These are phyloP conservation scores for Prochilodus magdalenae DNA, from an alignment of 2,113 vertebrate species.

Conservation along the genomic window DNA sequence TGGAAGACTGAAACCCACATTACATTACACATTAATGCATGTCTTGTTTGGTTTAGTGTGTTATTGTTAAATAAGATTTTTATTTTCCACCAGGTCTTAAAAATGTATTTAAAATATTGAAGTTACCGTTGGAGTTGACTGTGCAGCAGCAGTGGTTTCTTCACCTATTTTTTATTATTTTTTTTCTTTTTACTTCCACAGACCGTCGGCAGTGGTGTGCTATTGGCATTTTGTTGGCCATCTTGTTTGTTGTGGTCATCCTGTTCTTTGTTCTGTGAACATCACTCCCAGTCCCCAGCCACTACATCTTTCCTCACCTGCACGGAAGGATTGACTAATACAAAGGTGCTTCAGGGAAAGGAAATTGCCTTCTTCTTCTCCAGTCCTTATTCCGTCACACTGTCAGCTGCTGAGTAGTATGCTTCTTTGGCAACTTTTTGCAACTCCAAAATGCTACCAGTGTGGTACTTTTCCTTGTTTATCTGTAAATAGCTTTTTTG, in stretches of 20 bases:
- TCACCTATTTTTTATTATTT: too few species aligned
- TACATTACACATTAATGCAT: too few species aligned
- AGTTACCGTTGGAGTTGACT: too few species aligned
- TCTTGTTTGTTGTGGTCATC: conserved; percentile 89
- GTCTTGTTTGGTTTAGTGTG: too few species aligned
- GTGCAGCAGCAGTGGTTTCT: too few species aligned
- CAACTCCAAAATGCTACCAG: conserved; percentile 7
- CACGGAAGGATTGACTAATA: neutral
- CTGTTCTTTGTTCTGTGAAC: conserved; percentile 87
- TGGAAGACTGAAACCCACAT: too few species aligned
- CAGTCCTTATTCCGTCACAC: conserved; percentile 7
- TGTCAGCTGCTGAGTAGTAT: conserved; percentile 22
- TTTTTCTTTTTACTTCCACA: conserved; percentile 64
- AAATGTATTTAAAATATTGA: too few species aligned
- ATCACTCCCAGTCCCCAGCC: neutral
- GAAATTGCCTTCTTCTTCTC: conserved; percentile 2
- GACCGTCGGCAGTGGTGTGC: conserved; percentile 98
- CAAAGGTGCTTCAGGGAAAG: conserved; percentile 39
- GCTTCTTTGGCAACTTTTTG: conserved; percentile 6
- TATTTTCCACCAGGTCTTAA: too few species aligned
- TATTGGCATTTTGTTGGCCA: conserved; percentile 85
- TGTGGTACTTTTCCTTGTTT: conserved; percentile 22
- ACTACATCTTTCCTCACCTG: conserved; percentile 3
- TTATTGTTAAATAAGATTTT: too few species aligned
- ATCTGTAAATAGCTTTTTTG: conserved; percentile 30